Conservation (phyloP, 2,888 invertebrate genomes). For the Oegoconia quadripuncta region DNA sequence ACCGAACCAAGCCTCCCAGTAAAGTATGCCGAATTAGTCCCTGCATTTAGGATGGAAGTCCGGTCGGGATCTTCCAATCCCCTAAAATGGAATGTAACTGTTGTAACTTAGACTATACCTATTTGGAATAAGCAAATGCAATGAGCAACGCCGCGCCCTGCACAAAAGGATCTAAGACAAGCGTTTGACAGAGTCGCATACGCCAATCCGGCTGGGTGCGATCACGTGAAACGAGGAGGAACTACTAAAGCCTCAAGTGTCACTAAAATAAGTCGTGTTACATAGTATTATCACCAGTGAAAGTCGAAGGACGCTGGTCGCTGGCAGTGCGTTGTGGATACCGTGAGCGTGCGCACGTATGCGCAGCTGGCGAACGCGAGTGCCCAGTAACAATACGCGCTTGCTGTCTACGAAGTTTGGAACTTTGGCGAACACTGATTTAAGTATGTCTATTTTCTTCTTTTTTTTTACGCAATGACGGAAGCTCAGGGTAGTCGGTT, state of each 20-base stretch:
- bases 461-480: slow-evolving; percentile 6
- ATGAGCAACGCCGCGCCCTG: slow-evolving; percentile 25
- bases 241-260: neutral
- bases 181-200: slow-evolving; percentile 17
- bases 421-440: slow-evolving; percentile 14
- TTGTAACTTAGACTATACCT: too few relatives aligned
- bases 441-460: slow-evolving; percentile 23
- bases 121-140: slow-evolving; percentile 26
- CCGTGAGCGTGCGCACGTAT: slow-evolving; percentile 28
- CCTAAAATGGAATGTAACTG: too few relatives aligned
- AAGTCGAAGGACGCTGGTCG: slow-evolving; percentile 63
- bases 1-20: too few relatives aligned
- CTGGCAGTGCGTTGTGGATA: slow-evolving; percentile 47
- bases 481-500: slow-evolving; percentile 15
- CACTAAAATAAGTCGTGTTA: slow-evolving; percentile 10
- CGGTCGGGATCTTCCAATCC: too few relatives aligned
- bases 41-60: too few relatives aligned
- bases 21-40: too few relatives aligned
- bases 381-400: slow-evolving; percentile 20
- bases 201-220: neutral
- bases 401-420: slow-evolving; percentile 19
- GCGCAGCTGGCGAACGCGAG: slow-evolving; percentile 17
- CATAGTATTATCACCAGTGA: slow-evolving; percentile 57
- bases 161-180: slow-evolving; percentile 25
- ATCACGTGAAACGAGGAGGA: neutral